Base-by-base conservation (phyloP, 2,113 vertebrate species). In the Charina bottae region DNA sequence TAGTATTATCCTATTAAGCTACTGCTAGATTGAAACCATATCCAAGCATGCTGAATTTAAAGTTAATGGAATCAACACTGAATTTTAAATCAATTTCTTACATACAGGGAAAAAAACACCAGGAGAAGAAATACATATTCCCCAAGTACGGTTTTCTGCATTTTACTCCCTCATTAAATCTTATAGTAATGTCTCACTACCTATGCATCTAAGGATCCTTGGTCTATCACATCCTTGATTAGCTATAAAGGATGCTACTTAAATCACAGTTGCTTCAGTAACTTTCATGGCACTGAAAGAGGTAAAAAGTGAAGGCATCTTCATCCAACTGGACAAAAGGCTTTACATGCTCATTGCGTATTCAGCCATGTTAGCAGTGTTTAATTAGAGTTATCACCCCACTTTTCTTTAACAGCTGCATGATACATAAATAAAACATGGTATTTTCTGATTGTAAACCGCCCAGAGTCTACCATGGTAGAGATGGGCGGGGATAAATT, bases 91-190 rank as follows among this genome's bases (percentile, higher is more conserved):
- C 17, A 9, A 72, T 89, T 88, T 89, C 55, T 62, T 55, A 90
- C 87, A 94, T 49, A 93, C 94, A 95, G 24, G 28, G 42, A 42
- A 94, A 93, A 56, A 90, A 23, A 92, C 56, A 88, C 94, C 91
- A 72, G 92, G 91, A 93, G 62, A 42, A 94, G 15, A 21, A 10
- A 90, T 86, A 60, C 88, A 90, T 93, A 85, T 26, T 68, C 91
- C 37, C 93, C 94, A 96, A 85, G 28, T 92, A 53, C 62, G 89
- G 10, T 4, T 89, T 37, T 54, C 54, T 87, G 85, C 87, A n/a
- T 78, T 78, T 90, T 58, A 58, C 23, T 46, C 56, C 33, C 58
- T 60, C 24, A 28, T 88, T n/a, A 46, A 28, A 60, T 17, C 1
- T 62, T 88, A 21, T 11, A n/a, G n/a, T n/a, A 87, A 58, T 62